A percentile compares a stretch with the other conserved stretches of the same genome.
These are phyloP conservation scores for Epiblema foenella DNA, from an alignment of 2,888 invertebrate species.

Conservation along the genomic window DNA sequence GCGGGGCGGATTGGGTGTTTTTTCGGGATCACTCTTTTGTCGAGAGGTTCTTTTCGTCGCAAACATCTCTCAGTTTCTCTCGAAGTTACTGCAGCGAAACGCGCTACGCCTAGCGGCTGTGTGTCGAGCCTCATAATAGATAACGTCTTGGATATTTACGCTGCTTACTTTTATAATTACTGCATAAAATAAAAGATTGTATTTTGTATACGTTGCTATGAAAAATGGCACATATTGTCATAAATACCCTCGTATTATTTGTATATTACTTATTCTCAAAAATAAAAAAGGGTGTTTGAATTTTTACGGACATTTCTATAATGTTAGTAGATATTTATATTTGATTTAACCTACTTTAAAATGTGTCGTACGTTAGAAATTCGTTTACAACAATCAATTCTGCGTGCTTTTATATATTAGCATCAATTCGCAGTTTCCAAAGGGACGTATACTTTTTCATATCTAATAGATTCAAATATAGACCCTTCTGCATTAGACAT, in stretches of 20 bases:
- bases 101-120: conserved; percentile 57
- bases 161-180: not conserved
- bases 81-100: conserved; percentile 65
- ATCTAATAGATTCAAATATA: not conserved
- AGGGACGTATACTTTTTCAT: conserved; percentile 4
- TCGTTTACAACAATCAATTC: not conserved
- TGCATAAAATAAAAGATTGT: conserved; percentile 6
- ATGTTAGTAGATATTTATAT: no score
- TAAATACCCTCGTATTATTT: not conserved
- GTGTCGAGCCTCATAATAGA: conserved; percentile 51
- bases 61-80: conserved; percentile 62
- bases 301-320: not conserved
- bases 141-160: conserved; percentile 43
- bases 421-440: not conserved
- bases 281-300: not conserved
- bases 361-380: no score
- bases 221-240: not conserved
- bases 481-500: not conserved
- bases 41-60: conserved; percentile 50
- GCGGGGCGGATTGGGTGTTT: conserved; percentile 55
- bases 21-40: conserved; percentile 47
- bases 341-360: no score
- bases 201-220: not conserved
- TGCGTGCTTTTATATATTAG: conserved; percentile 18
- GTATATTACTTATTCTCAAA: not conserved